Conservation (phyloP, 2,888 invertebrate genomes). For the Mythimna ferrago region DNA sequence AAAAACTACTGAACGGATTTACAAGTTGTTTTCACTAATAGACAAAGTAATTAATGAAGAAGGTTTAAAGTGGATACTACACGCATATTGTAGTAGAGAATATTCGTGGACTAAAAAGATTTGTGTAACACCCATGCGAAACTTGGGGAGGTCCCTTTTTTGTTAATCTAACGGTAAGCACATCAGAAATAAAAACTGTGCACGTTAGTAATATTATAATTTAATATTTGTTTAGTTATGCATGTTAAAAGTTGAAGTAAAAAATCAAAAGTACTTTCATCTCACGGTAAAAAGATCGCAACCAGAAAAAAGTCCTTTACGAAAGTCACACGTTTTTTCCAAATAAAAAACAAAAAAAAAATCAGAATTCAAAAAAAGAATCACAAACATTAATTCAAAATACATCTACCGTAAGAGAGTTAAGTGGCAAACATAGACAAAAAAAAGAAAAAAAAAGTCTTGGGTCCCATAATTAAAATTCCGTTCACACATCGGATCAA, state of each 20-base stretch:
- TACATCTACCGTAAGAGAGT: slow-evolving; percentile 76
- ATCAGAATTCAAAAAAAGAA: slow-evolving; percentile 38
- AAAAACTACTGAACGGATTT: too few species aligned
- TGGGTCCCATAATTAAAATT: slow-evolving; percentile 68
- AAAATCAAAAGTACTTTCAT: slow-evolving; percentile 10
- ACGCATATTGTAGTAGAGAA: too few species aligned
- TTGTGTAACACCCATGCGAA: too few species aligned
- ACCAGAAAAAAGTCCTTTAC: slow-evolving; percentile 23
- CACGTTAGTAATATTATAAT: neutral
- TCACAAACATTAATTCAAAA: slow-evolving; percentile 71
- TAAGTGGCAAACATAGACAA: slow-evolving; percentile 75
- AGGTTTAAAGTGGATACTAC: too few species aligned
- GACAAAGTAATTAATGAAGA: too few species aligned
- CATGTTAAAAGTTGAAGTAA: neutral
- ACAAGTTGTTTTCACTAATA: too few species aligned
- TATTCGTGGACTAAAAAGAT: too few species aligned
- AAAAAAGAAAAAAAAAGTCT: slow-evolving; percentile 61
- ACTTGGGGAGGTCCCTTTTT: neutral
- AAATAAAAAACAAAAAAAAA: slow-evolving; percentile 27
- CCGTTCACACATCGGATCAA: slow-evolving; percentile 76
- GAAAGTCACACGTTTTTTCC: slow-evolving; percentile 71
- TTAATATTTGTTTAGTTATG: slow-evolving; percentile 21
- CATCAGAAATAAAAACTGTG: neutral
- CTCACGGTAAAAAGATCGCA: slow-evolving; percentile 29
- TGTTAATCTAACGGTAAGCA: neutral